These are phyloP conservation scores for Gallinago media DNA, from an alignment of 2,113 vertebrate species.

Conservation along the genomic window DNA sequence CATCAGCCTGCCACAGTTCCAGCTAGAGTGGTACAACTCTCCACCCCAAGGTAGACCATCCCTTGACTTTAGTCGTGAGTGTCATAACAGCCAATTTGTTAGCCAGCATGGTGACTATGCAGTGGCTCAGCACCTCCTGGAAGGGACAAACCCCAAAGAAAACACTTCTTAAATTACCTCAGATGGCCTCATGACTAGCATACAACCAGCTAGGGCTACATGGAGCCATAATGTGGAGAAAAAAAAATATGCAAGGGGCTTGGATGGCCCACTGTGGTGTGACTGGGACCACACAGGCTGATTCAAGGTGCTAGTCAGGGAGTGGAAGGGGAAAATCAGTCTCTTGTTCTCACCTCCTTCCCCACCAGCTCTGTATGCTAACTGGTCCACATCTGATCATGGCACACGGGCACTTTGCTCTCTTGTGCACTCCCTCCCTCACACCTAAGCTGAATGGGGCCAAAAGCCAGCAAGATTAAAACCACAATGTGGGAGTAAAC, in stretches of 20 bases:
- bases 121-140: neutral
- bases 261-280: neutral
- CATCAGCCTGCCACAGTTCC: neutral
- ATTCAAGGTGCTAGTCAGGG: neutral
- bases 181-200: neutral
- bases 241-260: neutral
- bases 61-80: neutral
- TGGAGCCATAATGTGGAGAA: neutral
- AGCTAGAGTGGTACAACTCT: neutral
- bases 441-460: neutral
- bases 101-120: neutral
- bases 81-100: neutral
- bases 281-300: neutral
- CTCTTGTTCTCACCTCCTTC: neutral
- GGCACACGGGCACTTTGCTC: fast-evolving
- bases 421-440: neutral
- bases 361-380: neutral
- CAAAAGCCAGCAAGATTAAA: neutral
- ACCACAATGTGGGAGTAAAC: neutral
- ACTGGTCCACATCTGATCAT: neutral
- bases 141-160: neutral
- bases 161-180: neutral
- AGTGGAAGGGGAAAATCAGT: neutral
- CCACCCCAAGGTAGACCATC: neutral
- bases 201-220: neutral